These are phyloP conservation scores for Anhinga anhinga DNA, from an alignment of 2,113 vertebrate species.

Conservation along the genomic window DNA sequence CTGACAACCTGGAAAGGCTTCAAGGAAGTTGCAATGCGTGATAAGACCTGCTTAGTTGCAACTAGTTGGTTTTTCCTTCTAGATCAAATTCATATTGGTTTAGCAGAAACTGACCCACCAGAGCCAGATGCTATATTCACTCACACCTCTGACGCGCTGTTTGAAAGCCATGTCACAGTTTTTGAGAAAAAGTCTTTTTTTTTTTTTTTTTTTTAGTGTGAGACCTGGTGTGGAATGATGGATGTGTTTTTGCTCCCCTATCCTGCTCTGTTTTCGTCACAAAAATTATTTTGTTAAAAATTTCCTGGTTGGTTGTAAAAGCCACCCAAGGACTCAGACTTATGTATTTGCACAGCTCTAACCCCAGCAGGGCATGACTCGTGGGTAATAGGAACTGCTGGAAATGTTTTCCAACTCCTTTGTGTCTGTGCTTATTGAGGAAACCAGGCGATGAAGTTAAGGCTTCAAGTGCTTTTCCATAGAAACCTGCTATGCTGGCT, in stretches of 20 bases:
- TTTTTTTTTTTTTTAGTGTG: not conserved
- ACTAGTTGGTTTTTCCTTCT: not conserved
- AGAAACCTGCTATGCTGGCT: not conserved
- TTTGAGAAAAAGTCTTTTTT: not conserved
- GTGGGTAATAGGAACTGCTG: not conserved
- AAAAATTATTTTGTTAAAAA: not conserved
- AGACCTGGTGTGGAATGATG: not conserved
- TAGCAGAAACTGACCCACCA: not conserved
- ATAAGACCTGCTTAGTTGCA: not conserved
- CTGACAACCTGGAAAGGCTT: not conserved
- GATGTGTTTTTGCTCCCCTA: not conserved
- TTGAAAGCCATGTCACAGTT: not conserved
- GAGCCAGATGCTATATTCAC: not conserved
- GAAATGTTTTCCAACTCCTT: not conserved
- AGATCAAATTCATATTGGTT: not conserved
- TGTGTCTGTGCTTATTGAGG: not conserved
- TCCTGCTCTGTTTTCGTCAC: not conserved
- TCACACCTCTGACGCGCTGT: not conserved
- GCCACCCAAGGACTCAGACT: not conserved
- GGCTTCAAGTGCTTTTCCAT: not conserved
- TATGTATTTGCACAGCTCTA: not conserved
- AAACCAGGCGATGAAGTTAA: not conserved
- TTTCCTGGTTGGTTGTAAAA: not conserved
- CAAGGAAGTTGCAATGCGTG: not conserved
- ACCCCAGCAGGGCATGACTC: not conserved